A percentile compares a stretch with the other conserved stretches of the same genome.
Evolutionary conservation across 92 coral and sea anemone genomes (phyloP).

Genomic region (Diadumene lineata): DNA sequence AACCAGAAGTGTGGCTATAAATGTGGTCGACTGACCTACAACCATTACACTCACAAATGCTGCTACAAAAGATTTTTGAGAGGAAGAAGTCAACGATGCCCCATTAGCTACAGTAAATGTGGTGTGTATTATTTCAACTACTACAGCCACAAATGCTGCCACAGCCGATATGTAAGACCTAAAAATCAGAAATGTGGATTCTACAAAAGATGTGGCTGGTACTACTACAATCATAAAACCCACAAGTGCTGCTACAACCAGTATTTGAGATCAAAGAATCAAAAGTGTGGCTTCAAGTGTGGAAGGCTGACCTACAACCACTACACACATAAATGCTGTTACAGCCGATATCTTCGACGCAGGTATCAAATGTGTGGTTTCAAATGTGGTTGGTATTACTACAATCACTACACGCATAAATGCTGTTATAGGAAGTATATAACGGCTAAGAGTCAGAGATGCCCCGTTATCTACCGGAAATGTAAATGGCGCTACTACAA

Average conservation of each 20-base stretch:
- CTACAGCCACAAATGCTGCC: conserved; percentile 8
- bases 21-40: too few species aligned
- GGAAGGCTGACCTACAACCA: too few species aligned
- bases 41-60: too few species aligned
- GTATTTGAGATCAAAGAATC: background rate
- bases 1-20: too few species aligned
- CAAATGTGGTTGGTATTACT: too few species aligned
- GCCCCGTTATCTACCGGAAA: background rate
- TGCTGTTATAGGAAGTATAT: background rate
- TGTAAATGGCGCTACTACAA: background rate
- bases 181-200: background rate
- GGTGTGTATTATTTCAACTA: conserved; percentile 2
- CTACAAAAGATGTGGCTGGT: background rate
- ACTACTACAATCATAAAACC: background rate
- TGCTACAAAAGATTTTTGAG: too few species aligned
- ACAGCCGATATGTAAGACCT: background rate
- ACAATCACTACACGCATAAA: conserved; percentile 9
- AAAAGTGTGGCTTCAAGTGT: too few species aligned
- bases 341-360: background rate
- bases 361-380: background rate
- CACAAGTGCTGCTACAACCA: conserved; percentile 1
- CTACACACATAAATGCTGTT: background rate
- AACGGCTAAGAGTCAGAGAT: background rate
- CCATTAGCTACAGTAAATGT: too few species aligned
- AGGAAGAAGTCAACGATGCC: too few species aligned